Evolutionary conservation across 2,797 vertebrate species (phyloP), one percentile per base, ranked within the genome.

Genomic region (Sebastolobus alascanus): DNA sequence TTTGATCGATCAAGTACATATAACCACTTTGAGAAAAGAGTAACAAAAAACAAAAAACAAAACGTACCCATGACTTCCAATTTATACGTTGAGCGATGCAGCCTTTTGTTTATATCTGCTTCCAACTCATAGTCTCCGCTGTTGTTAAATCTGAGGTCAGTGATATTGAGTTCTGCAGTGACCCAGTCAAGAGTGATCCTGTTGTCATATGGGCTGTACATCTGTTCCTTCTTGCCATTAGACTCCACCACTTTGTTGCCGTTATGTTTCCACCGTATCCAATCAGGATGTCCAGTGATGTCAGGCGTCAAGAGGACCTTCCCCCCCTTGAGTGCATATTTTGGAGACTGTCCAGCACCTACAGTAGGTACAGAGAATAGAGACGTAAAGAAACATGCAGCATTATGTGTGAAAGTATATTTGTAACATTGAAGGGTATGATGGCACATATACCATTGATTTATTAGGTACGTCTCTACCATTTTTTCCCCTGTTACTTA

Each of bases 41-140:
- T 52, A 1, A 20, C n/a, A 33, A 33, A 22, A 40, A 8, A 12
- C 3, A 1, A 35, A 2, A 35, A 10, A 61, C 1, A 10, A 25
- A 46, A 83, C 92, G 75, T 78, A 96, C 95, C 95, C 18, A 94
- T 29, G 20, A 95, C 93, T 20, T 55, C 2, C 14, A 94, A n/a
- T 10, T 14, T 0, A 71, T 77, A 73, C 0, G 0, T 0, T 1
- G 20, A 68, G 1, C 0, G 5, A 4, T 50, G 0, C 2, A 89
- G 0, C 0, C 0, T 0, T 0, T 56, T 31, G 0, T 75, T 40
- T 0, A 12, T 11, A 6, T 13, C 5, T 2, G 10, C 35, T 20
- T 92, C 85, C 85, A 93, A 1, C 3, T 76, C 60, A 77, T 94
- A 96, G 0, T 1, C 0, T 58, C 95, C 95, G 0, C 86, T 91